A percentile compares a stretch with the other conserved stretches of the same genome.
Conservation (phyloP, 2,888 invertebrate species). For the Cheilosia scutellata region DNA sequence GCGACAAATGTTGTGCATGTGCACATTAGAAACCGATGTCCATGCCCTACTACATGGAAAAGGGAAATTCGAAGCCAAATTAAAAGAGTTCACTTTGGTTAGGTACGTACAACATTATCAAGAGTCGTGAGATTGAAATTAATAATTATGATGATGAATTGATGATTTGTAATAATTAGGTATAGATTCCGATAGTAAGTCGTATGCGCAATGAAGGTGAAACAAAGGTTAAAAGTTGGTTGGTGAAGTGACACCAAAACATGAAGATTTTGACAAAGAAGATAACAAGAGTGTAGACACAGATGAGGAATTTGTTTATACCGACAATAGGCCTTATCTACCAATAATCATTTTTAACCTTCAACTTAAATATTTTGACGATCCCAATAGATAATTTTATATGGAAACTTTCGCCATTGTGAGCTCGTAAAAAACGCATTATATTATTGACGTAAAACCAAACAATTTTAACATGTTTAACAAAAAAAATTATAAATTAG, state of each 20-base stretch:
- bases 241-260: not conserved
- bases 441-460: too few species aligned
- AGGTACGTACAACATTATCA: slow-evolving; percentile 36
- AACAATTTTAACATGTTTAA: too few species aligned
- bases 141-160: not conserved
- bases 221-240: not conserved
- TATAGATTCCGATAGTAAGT: not conserved
- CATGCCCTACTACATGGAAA: too few species aligned
- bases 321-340: too few species aligned
- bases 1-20: slow-evolving; percentile 76
- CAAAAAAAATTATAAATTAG: too few species aligned
- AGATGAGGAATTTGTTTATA: not conserved
- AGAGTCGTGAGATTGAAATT: slow-evolving; percentile 14
- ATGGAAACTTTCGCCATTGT: too few species aligned
- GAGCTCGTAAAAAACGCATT: too few species aligned
- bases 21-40: slow-evolving; percentile 31
- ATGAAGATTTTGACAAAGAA: not conserved
- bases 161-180: too few species aligned
- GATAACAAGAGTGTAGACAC: not conserved
- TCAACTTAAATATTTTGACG: too few species aligned
- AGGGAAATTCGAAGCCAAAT: slow-evolving; percentile 44
- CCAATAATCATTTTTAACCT: too few species aligned
- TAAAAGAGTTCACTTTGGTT: slow-evolving; percentile 31
- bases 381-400: too few species aligned
- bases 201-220: not conserved